A percentile compares a stretch with the other conserved stretches of the same genome.
Conservation (phyloP, 2,888 invertebrate genomes). For the Drosophila monieri region DNA sequence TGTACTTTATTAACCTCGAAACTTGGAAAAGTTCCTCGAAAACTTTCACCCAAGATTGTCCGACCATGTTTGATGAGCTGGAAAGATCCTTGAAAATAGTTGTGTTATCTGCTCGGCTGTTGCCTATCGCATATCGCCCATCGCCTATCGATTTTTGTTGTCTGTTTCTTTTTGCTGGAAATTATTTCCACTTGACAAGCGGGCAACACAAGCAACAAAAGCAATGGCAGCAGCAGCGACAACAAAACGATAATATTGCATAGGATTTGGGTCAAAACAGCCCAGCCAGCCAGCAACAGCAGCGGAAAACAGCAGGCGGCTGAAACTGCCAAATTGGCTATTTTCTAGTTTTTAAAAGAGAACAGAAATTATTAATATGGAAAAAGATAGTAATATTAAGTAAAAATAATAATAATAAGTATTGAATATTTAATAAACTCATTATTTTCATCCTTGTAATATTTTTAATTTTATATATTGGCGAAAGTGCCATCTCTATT, state of each 20-base stretch:
- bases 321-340: constrained; percentile 14
- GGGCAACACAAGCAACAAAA: constrained; percentile 9
- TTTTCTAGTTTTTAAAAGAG: not conserved
- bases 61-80: constrained; percentile 24
- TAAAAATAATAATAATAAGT: too few relatives aligned
- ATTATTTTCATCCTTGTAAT: not conserved
- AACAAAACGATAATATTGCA: constrained; percentile 39
- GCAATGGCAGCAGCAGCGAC: constrained; percentile 5
- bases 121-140: constrained; percentile 35
- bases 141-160: constrained; percentile 34
- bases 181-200: constrained; percentile 50
- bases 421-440: too few relatives aligned
- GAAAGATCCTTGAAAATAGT: constrained; percentile 38
- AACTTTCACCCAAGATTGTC: constrained; percentile 28
- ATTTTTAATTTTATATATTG: not conserved
- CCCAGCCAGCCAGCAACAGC: constrained; percentile 26
- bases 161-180: constrained; percentile 25
- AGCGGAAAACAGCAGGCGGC: constrained; percentile 30
- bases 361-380: too few relatives aligned
- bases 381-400: too few relatives aligned
- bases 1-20: constrained; percentile 4
- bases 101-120: constrained; percentile 24
- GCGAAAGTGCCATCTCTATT: not conserved
- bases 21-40: constrained; percentile 10
- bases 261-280: constrained; percentile 46